Percentiles rank a stretch among this genome's conserved stretches.
Conservation (phyloP, 2,888 invertebrate genomes). For the Yponomeuta cagnagella region DNA sequence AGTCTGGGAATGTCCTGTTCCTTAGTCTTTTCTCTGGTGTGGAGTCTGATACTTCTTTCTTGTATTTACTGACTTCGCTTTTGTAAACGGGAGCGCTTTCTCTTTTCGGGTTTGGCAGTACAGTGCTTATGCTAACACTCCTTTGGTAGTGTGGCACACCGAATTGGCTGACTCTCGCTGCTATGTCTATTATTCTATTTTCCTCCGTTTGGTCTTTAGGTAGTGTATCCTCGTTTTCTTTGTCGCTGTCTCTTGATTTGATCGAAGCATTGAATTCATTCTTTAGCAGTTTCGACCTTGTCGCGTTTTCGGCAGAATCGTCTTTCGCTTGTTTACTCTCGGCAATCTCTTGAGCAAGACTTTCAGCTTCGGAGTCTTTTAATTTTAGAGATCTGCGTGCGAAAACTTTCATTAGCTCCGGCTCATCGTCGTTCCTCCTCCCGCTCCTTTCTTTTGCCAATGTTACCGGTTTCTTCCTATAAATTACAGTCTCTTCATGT, state of each 20-base stretch:
- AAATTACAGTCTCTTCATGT: conserved; percentile 68
- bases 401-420: conserved; percentile 88
- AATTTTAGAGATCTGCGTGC: conserved; percentile 86
- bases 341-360: conserved; percentile 75
- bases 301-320: conserved; percentile 40
- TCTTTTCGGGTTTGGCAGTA: conserved; percentile 48
- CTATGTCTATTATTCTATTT: conserved; percentile 58
- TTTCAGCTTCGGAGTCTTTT: conserved; percentile 81
- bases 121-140: conserved; percentile 63
- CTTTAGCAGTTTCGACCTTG: conserved; percentile 53
- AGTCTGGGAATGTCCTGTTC: conserved; percentile 69
- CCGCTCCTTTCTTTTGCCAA: conserved; percentile 55
- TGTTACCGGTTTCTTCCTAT: conserved; percentile 73
- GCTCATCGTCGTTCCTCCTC: conserved; percentile 80
- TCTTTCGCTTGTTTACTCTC: conserved; percentile 54
- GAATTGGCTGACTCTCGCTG: conserved; percentile 63
- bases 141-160: conserved; percentile 56
- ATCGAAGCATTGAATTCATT: conserved; percentile 71
- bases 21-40: conserved; percentile 68
- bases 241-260: conserved; percentile 82
- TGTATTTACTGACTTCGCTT: conserved; percentile 65
- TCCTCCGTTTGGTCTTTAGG: conserved; percentile 44
- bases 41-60: conserved; percentile 69
- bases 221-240: conserved; percentile 77
- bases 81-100: conserved; percentile 61